Base-by-base conservation (phyloP, 2,113 vertebrate genomes). In the Lota lota region DNA sequence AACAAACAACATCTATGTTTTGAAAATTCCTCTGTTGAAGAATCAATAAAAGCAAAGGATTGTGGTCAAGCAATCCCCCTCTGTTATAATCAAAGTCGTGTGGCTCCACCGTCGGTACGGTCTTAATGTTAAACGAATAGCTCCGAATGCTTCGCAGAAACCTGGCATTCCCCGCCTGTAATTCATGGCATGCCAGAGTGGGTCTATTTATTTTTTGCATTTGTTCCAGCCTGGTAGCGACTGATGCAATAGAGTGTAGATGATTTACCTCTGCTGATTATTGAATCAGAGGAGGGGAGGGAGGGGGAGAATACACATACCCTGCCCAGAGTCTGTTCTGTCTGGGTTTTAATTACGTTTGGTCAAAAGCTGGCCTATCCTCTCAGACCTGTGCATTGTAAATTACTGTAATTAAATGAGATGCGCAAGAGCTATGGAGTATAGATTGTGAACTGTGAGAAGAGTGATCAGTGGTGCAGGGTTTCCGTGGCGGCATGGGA, bases 241-340 rank as follows among this genome's bases (percentile, higher is more conserved):
- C 78, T 75, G 83, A 83, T 80, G 80, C 79, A 86, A 78, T 83
- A 81, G 79, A 88, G 78, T 83, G 75, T 58, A 78, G 76, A 87
- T 87, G 80, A 89, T 88, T 90, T 89, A 88, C 78, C 80, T 88
- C 66, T 74, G 84, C 80, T 85, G 85, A 83, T 90, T 85, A 86
- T 89, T 88, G 75, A 89, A 87, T 87, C 73, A 79, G 66, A 47
- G 22, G 70, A 59, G 72, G 54, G 51, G 66, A 62, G 68, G 72
- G 54, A 47, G 64, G 64, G 68, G 81, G 66, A 61, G 67, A 59
- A 36, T 72, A 36, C 6, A 36, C 15, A 61, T n/a, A 28, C 28
- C 54, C 60, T 60, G 67, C 63, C 50, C 60, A 74, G n/a, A 86
- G 19, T 21, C 71, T 74, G 53, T 82, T 75, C 70, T 6, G 78